A percentile compares a stretch with the other conserved stretches of the same genome.
phyloP scores from a whole-genome alignment of 2,888 invertebrate species.

The Ypsolopha sequella region DNA sequence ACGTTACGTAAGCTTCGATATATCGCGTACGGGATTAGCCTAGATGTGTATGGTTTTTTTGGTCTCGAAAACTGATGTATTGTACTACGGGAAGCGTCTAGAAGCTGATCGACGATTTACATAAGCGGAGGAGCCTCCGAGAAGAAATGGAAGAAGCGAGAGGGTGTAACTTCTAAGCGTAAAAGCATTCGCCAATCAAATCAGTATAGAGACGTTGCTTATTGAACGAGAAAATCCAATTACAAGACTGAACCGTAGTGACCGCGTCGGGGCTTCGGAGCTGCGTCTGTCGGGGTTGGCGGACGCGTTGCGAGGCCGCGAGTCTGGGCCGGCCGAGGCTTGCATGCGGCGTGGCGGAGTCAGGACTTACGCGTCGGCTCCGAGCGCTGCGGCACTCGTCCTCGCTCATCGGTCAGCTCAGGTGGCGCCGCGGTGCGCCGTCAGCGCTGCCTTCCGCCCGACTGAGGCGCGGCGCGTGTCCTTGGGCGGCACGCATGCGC shows the following conservation, averaged over 20 bases:
- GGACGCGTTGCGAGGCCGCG: constrained; percentile 51
- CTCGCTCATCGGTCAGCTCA: constrained; percentile 28
- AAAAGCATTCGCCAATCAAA: constrained; percentile 61
- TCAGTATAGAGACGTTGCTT: constrained; percentile 49
- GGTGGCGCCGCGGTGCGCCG: constrained; percentile 20
- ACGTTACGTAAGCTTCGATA: constrained; percentile 48
- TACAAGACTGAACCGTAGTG: constrained; percentile 66
- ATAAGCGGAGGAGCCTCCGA: constrained; percentile 20
- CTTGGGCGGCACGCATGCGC: constrained; percentile 56
- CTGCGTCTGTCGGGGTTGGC: constrained; percentile 24
- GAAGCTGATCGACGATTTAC: constrained; percentile 25
- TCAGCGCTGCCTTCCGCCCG: constrained; percentile 48
- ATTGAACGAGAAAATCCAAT: constrained; percentile 66
- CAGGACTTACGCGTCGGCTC: constrained; percentile 35
- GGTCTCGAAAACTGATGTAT: background rate
- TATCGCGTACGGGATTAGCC: constrained; percentile 12
- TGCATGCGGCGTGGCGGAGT: constrained; percentile 43
- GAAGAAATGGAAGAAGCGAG: constrained; percentile 42
- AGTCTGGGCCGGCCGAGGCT: constrained; percentile 39
- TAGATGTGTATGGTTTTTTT: background rate
- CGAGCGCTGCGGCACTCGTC: constrained; percentile 43
- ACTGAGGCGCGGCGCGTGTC: constrained; percentile 62
- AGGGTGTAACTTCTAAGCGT: constrained; percentile 60
- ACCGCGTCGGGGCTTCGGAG: constrained; percentile 55
- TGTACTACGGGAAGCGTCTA: constrained; percentile 31